Base-by-base conservation (phyloP, 2,888 invertebrate species). In the Scotopteryx bipunctaria region DNA sequence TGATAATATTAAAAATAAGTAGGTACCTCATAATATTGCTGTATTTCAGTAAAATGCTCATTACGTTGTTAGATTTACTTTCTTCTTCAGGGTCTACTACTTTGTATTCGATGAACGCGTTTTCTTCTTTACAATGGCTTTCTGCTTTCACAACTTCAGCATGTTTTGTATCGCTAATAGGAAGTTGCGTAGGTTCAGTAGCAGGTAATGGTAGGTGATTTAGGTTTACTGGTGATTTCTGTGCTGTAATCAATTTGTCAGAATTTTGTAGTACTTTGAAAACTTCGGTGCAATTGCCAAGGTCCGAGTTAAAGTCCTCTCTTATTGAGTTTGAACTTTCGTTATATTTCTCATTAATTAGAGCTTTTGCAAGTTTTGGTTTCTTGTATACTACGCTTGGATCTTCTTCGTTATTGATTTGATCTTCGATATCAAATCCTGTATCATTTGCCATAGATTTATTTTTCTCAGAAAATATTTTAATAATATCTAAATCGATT, bases 401-500 rank as follows among this genome's bases (percentile, higher is more conserved):
- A 5, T 16, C 25, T 32, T 21, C 9, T 8, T 46, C n/a, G 17
- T 38, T 19, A 17, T 35, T 5, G 14, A 14, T 35, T 5, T 14
- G 5, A 14, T 42, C 37, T 19, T 44, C 6, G 15, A 29, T 29
- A 35, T 43, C 19, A 25, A 13, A n/a, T 15, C 11, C 13, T 47
- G 27, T 32, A 23, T 17, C 1, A 31, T 44, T 37, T 25, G n/a
- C 23, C 16, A 3, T 25, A 5, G 13, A 9, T 46, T 27, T 47
- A 2, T 37, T 27, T 13, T 43, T 14, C 31, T 36, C 32, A 9
- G 42, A 38, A 25, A 74, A 49, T 43, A 78, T 76, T 74, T 80
- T 74, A 27, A 78, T 82, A n/a, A 88, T 58, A 55, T 84, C 73
- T 9, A 86, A 55, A 59, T 86, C 76, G 38, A 90, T 60, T 69